Evolutionary conservation across 2,113 vertebrate species (phyloP).

Genomic region (Abramis brama): DNA sequence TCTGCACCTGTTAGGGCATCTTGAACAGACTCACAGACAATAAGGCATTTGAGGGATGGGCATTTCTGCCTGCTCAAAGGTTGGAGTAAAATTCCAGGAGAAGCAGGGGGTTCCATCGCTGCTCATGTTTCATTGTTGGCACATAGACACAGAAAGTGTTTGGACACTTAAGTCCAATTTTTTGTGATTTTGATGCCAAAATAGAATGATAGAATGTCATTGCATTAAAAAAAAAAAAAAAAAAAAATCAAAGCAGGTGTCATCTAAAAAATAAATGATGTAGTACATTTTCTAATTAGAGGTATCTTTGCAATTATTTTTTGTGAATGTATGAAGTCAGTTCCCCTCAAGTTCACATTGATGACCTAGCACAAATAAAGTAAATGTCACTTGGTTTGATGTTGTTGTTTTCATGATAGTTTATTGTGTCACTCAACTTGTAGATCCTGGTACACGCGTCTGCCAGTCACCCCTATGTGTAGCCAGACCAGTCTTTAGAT

Average conservation of each 20-base stretch:
- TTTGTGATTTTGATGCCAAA: neutral
- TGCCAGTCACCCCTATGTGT: neutral
- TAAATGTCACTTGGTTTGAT: neutral
- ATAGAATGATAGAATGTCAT: neutral
- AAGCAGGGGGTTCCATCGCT: neutral
- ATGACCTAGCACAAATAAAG: neutral
- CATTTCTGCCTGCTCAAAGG: neutral
- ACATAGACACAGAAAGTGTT: neutral
- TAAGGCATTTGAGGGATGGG: neutral
- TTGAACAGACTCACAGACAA: neutral
- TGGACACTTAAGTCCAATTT: neutral
- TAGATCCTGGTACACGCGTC: no score
- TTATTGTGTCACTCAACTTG: neutral
- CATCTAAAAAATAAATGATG: neutral
- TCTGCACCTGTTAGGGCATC: neutral
- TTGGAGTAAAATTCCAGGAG: neutral
- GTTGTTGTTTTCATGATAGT: neutral
- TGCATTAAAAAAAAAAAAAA: neutral
- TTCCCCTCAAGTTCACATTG: neutral
- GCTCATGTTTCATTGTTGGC: neutral
- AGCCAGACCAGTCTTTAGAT: neutral
- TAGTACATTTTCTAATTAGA: neutral
- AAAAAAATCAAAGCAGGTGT: neutral
- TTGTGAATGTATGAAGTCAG: neutral
- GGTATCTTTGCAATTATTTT: neutral